Evolutionary conservation across 1,140 invertebrate genomes (phyloP).

Genomic region (Telenomus remus): DNA sequence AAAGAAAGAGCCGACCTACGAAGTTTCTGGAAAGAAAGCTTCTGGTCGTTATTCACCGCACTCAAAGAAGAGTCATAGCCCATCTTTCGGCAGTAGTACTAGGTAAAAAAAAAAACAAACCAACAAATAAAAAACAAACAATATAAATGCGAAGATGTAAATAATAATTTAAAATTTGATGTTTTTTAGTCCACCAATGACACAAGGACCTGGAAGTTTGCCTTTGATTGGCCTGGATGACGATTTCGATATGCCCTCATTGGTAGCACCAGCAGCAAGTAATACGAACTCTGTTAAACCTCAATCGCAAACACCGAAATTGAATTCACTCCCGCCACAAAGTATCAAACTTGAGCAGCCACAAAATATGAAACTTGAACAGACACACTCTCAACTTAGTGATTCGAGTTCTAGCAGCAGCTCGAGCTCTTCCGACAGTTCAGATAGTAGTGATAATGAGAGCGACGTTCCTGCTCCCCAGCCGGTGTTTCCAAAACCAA

Average conservation of each 20-base stretch:
- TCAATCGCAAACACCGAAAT: not conserved
- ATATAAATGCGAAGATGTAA: not conserved
- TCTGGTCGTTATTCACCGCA: slow-evolving; percentile 75
- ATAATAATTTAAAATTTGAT: slow-evolving; percentile 8
- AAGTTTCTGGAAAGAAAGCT: slow-evolving; percentile 74
- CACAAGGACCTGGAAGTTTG: slow-evolving; percentile 81
- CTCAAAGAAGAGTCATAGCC: slow-evolving; percentile 70
- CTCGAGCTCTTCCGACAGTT: slow-evolving; percentile 41
- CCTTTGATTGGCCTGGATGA: slow-evolving; percentile 84
- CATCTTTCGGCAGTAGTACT: slow-evolving; percentile 74
- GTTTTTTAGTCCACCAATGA: slow-evolving; percentile 75
- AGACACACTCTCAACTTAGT: slow-evolving; percentile 3
- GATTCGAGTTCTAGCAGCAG: slow-evolving; percentile 41
- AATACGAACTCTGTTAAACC: not conserved
- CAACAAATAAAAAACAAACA: not conserved
- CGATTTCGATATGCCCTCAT: slow-evolving; percentile 11
- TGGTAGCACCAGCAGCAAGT: slow-evolving; percentile 1
- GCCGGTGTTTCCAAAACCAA: slow-evolving; percentile 7
- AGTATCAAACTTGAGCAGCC: not conserved
- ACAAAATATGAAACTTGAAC: not conserved
- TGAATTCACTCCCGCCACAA: not conserved
- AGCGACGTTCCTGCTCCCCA: not conserved
- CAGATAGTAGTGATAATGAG: slow-evolving; percentile 40
- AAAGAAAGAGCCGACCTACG: slow-evolving; percentile 74
- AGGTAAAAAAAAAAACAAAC: slow-evolving; percentile 58